These are phyloP conservation scores for Callimico goeldii DNA, from an alignment of 2,797 vertebrate genomes.

Conservation along the genomic window DNA sequence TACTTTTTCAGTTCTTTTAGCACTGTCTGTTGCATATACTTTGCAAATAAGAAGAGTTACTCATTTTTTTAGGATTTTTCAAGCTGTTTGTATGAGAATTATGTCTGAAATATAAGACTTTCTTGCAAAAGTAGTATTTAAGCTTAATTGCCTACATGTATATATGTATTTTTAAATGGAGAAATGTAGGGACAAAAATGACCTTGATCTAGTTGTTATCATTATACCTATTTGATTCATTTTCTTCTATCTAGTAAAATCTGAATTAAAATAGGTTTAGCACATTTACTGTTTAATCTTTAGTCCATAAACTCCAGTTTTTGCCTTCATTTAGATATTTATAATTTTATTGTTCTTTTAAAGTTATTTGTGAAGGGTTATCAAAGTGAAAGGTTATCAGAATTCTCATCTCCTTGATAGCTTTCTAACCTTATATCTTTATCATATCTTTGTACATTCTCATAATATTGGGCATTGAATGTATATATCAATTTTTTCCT, in stretches of 20 bases:
- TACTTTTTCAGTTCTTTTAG: constrained; percentile 19
- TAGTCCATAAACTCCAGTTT: not conserved
- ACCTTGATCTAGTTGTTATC: not conserved
- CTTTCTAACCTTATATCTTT: constrained; percentile 43
- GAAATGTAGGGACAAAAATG: not conserved
- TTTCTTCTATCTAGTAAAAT: constrained; percentile 39
- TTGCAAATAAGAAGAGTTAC: not conserved
- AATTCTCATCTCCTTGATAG: constrained; percentile 5
- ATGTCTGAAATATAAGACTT: not conserved
- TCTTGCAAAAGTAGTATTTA: constrained; percentile 34
- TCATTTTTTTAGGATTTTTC: constrained; percentile 32
- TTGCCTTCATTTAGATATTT: constrained; percentile 36
- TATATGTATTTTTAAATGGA: not conserved
- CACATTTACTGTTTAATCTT: constrained; percentile 6
- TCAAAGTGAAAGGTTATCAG: constrained; percentile 3
- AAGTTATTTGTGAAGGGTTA: constrained; percentile 2
- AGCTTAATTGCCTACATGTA: not conserved
- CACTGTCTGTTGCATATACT: not conserved
- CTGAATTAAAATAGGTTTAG: constrained; percentile 20
- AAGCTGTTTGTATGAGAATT: constrained; percentile 5
- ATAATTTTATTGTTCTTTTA: constrained; percentile 35
- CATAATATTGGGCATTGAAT: constrained; percentile 38
- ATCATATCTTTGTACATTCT: constrained; percentile 33
- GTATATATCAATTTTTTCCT: constrained; percentile 55
- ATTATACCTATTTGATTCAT: not conserved